Base-by-base conservation (phyloP, 2,888 invertebrate species). In the Lasioglossum zephyrum region DNA sequence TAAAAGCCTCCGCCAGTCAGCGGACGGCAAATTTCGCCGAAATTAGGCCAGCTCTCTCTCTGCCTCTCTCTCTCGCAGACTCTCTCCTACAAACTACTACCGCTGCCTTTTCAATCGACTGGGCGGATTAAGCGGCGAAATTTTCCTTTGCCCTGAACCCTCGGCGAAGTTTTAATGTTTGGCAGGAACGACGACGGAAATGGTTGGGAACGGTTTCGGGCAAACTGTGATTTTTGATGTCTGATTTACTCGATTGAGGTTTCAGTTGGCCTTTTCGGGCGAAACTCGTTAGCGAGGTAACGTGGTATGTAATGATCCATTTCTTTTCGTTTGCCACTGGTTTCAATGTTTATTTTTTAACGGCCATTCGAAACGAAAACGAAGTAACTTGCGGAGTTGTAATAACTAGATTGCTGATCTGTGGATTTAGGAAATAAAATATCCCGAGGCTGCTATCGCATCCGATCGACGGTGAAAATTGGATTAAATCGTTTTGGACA, bases 91-190 rank as follows among this genome's bases (percentile, higher is more conserved):
- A 66, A 66, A 66, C 66, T 66, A 60, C 18, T 66, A 22, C 8
- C 66, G 66, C 36, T 36, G 66, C 36, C 66, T 66, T 66, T 66
- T 66, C 66, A 36, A 66, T 66, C 66, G 66, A 66, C 66, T 22
- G 36, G 8, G 31, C 66, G 36, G 18, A 36, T 31, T 66, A 66
- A 60, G 5, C 60, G 60, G 60, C 60, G 36, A 66, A 66, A 53
- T 66, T 66, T 36, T 66, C 22, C 60, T 60, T 60, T 60, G 16
- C 60, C 2, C 60, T 41, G 60, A 60, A 26, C n/a, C 0, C 26
- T 26, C 13, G 9, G 26, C 5, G 16, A 60, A 60, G 26, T 60
- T 60, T 60, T 60, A 60, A 60, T 26, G 26, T 60, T 60, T 60
- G 26, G 60, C 53, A 53, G 26, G 2, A 26, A 26, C n/a, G 60